These are phyloP conservation scores for Cylloceria caligata DNA, from an alignment of 2,888 invertebrate species.

Conservation along the genomic window DNA sequence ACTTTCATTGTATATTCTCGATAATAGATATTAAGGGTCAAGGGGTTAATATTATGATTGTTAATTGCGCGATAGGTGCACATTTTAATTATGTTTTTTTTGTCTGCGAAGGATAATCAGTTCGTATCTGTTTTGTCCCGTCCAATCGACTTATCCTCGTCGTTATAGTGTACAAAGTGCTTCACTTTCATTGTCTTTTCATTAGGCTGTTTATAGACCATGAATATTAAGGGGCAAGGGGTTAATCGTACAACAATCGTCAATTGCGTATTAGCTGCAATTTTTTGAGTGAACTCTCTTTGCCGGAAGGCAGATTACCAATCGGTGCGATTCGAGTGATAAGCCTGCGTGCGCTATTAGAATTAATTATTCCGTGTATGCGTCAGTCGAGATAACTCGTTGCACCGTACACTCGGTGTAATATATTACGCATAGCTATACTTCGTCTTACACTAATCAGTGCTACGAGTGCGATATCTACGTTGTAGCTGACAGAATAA, in stretches of 20 bases:
- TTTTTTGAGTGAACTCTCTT: not conserved
- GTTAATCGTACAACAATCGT: slow-evolving; percentile 79
- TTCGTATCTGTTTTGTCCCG: no score
- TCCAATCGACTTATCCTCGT: not conserved
- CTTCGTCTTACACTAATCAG: slow-evolving; percentile 16
- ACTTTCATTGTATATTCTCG: not conserved
- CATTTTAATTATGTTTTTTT: slow-evolving; percentile 28
- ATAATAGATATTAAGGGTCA: slow-evolving; percentile 79
- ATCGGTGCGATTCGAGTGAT: not conserved
- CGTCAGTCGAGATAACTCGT: slow-evolving; percentile 3
- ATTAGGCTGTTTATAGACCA: no score
- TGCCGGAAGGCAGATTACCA: not conserved
- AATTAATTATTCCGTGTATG: slow-evolving; percentile 17
- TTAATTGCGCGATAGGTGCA: slow-evolving; percentile 76
- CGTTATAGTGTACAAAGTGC: not conserved
- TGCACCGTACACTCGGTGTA: not conserved
- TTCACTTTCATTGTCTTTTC: not conserved
- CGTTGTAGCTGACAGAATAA: slow-evolving; percentile 26
- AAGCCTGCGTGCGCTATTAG: not conserved
- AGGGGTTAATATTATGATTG: slow-evolving; percentile 78
- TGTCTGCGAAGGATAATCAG: no score
- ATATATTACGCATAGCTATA: slow-evolving; percentile 20
- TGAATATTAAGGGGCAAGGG: slow-evolving; percentile 79
- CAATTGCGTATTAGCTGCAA: slow-evolving; percentile 75
- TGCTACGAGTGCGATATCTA: slow-evolving; percentile 42